Base-by-base conservation (phyloP, 2,113 vertebrate genomes). In the Grammomys surdaster region DNA sequence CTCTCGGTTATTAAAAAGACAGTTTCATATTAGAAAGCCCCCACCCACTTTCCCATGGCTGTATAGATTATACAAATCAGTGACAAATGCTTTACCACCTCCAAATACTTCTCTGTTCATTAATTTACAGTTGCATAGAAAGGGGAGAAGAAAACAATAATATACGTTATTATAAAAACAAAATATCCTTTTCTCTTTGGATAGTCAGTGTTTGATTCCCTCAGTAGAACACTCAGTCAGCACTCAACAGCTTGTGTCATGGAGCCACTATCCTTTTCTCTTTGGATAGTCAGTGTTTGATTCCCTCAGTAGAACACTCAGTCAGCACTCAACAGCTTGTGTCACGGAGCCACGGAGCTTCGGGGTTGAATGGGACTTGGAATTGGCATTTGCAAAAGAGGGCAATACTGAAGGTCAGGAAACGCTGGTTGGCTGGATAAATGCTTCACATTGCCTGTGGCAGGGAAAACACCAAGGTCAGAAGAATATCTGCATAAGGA, bases 61-160 rank as follows among this genome's bases (percentile, higher is more conserved):
- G 98, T 98, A 97, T 98, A 98, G 99, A 95, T 98, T 98, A 98
- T 99, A 99, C 98, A 99, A 99, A 99, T 99, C 98, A 98, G 98
- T 98, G 98, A 99, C 98, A 99, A 98, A 98, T 97, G 98, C 97
- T 98, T 97, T 98, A 97, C 98, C 97, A 97, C 97, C 98, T 97
- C 98, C 98, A 98, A 98, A 99, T 98, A 99, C 98, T 99, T 98
- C 99, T 99, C 98, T 99, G 98, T 98, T 99, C 98, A 95, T 98
- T 99, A 99, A 99, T 99, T 98, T 99, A 99, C 99, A 99, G 96
- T 99, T 99, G 99, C 99, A 99, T 99, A 99, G 99, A 99, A 99
- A 99, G 98, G 98, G 98, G 98, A 98, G 98, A 98, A 98, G 98
- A 99, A 98, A 98, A 95, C 95, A 98, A 98, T 98, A 98, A 98